These are phyloP conservation scores for Pogonognathellus flavescens DNA, from an alignment of 1,140 invertebrate species.

Conservation along the genomic window DNA sequence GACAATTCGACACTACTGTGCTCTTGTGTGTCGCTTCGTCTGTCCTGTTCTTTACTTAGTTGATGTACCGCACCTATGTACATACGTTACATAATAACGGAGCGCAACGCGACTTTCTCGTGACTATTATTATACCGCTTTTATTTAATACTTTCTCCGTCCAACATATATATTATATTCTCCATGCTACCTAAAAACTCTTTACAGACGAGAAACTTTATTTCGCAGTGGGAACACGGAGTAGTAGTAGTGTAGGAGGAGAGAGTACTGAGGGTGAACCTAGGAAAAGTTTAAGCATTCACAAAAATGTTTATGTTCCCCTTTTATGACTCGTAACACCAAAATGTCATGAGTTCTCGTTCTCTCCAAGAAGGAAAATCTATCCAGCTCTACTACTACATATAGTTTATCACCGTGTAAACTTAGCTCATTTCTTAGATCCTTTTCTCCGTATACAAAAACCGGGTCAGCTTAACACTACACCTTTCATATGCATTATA, in stretches of 20 bases:
- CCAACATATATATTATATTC: too few species aligned
- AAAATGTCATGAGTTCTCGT: conserved; percentile 56
- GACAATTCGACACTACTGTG: not conserved
- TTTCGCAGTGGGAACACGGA: not conserved
- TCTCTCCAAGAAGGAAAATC: conserved; percentile 20
- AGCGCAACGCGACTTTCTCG: not conserved
- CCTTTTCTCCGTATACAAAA: not conserved
- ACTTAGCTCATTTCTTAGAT: not conserved
- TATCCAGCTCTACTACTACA: not conserved
- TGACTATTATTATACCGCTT: not conserved
- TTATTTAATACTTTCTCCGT: not conserved
- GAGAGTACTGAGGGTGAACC: not conserved
- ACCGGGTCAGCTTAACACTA: conserved; percentile 9
- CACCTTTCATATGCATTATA: conserved; percentile 36
- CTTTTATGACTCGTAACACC: conserved; percentile 62
- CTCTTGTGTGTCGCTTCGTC: conserved; percentile 10
- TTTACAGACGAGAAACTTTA: not conserved
- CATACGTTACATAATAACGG: conserved; percentile 8
- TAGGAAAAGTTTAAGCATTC: conserved; percentile 42
- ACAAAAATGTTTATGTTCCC: conserved; percentile 61
- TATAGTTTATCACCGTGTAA: conserved; percentile 20
- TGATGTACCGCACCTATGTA: conserved; percentile 30
- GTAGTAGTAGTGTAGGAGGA: not conserved
- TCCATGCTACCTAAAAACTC: too few species aligned
- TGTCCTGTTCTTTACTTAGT: not conserved